These are phyloP conservation scores for Dinothrombium tinctorium DNA, from an alignment of 1,140 invertebrate genomes.

Conservation along the genomic window DNA sequence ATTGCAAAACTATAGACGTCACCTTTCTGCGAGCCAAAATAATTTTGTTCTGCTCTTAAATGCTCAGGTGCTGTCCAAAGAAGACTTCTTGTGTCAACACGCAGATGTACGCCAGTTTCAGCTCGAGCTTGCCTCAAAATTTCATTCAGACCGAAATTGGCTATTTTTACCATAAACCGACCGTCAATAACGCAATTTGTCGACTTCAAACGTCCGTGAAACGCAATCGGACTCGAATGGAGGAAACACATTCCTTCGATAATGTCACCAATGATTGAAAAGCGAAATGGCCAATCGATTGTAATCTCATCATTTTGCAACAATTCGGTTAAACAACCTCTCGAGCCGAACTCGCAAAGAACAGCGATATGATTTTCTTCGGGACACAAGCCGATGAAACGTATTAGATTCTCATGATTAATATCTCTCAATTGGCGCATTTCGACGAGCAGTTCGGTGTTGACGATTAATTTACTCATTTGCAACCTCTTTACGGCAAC, in stretches of 20 bases:
- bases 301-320: constrained; percentile 79
- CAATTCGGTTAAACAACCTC: constrained; percentile 70
- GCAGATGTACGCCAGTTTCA: constrained; percentile 23
- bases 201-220: constrained; percentile 87
- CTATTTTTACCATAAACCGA: constrained; percentile 85
- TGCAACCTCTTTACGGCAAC: constrained; percentile 15
- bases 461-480: constrained; percentile 12
- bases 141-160: constrained; percentile 74
- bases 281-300: constrained; percentile 72
- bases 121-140: constrained; percentile 21
- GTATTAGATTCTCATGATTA: constrained; percentile 62
- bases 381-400: constrained; percentile 61
- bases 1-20: constrained; percentile 71
- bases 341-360: constrained; percentile 78
- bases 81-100: constrained; percentile 19
- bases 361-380: constrained; percentile 39
- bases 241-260: constrained; percentile 73
- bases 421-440: constrained; percentile 42
- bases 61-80: constrained; percentile 81
- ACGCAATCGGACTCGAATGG: constrained; percentile 64
- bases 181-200: constrained; percentile 95
- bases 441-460: constrained; percentile 15
- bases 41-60: constrained; percentile 28
- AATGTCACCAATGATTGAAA: constrained; percentile 50
- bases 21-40: constrained; percentile 39